phyloP scores from a whole-genome alignment of 2,113 vertebrate species.

The Noctilio leporinus region DNA sequence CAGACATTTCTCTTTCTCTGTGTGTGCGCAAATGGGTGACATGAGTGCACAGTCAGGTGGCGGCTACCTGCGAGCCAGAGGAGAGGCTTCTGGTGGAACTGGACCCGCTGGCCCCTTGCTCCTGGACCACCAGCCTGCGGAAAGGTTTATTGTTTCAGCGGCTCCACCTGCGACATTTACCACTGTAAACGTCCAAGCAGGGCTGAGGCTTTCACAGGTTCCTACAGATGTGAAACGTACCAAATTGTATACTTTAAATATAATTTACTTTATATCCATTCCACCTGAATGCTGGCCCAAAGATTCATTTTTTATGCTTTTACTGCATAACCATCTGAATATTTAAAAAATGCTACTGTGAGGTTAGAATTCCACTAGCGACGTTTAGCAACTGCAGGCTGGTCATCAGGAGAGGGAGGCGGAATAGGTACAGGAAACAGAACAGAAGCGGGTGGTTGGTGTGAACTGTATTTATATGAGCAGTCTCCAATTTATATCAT shows the following conservation, averaged over 20 bases:
- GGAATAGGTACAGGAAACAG: neutral
- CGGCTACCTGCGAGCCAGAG: neutral
- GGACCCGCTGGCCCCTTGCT: neutral
- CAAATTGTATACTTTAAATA: neutral
- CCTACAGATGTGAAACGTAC: neutral
- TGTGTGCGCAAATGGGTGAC: neutral
- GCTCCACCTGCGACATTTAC: neutral
- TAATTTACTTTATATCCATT: neutral
- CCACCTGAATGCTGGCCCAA: neutral
- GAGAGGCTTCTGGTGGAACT: neutral
- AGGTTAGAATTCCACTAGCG: neutral
- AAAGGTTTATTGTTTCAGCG: neutral
- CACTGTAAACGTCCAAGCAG: neutral
- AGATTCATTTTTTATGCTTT: neutral
- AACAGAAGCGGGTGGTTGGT: neutral
- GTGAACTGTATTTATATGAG: neutral
- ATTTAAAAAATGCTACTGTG: neutral
- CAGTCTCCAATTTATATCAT: neutral
- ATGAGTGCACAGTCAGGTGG: neutral
- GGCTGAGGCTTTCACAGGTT: neutral
- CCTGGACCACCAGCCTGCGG: neutral
- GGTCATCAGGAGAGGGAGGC: neutral
- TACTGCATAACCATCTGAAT: neutral
- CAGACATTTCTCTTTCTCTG: neutral
- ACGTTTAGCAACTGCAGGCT: neutral